Evolutionary conservation across 1,140 invertebrate genomes (phyloP), one percentile per base, ranked within the genome.

Genomic region (Carposina sasakii): DNA sequence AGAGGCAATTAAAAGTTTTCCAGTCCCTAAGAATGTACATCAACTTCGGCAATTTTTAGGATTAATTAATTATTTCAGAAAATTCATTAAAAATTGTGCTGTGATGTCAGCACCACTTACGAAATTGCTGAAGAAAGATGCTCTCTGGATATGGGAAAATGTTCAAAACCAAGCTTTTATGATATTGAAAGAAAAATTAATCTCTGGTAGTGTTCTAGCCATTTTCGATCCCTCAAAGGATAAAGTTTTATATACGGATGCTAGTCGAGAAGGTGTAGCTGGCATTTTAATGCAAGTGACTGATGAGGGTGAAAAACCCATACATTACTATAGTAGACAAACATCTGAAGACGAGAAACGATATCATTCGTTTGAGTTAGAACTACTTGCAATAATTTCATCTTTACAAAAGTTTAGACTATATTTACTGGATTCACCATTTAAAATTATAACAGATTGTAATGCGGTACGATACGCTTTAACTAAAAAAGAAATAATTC

Each of bases 41-140:
- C 20, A 61, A 26, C 21, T 56, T 12, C 26, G 37, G 2, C 33
- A 39, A 24, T 48, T 48, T 31, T 23, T 48, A 24, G 46, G 46
- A 4, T 19, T 48, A 24, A 22, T 31, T 4, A 40, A 21, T 23
- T 67, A 67, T 24, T 67, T 63, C 44, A 48, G 60, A 48, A 57
- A 57, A 45, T 66, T 57, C 33, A 60, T 66, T 40, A 22, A 53
- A 52, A 63, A 55, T 48, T 66, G 48, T 45, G 49, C 56, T 12
- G 19, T 56, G 13, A 43, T 67, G 37, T 42, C 52, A 5, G 49
- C 52, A 48, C 53, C 59, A 17, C 31, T 67, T 34, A 67, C 47
- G 30, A 36, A 52, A 21, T 52, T 47, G 39, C 31, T 48, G 9
- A 60, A 63, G 44, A 61, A 62, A 48, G 50, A 46, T 37, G 34